Conservation (phyloP, 2,888 invertebrate species). For the Lycaena phlaeas region DNA sequence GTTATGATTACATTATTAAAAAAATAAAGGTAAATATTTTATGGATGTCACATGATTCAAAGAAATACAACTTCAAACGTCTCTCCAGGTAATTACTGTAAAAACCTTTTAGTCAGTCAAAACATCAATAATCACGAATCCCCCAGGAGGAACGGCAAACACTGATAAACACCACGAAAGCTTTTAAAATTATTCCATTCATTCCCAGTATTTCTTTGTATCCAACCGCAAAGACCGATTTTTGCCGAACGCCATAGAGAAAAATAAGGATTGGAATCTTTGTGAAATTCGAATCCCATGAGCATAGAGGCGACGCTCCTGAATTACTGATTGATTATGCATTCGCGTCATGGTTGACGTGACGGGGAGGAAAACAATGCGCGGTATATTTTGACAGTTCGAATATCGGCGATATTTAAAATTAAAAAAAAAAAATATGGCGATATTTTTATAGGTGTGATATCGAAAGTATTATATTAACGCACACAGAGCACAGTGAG, state of each 20-base stretch:
- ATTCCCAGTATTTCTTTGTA: conserved; percentile 56
- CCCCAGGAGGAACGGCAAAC: conserved; percentile 42
- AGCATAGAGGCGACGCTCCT: conserved; percentile 44
- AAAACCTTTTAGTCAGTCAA: conserved; percentile 41
- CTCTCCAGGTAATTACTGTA: conserved; percentile 17
- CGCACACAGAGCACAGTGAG: too few relatives aligned
- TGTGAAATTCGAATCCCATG: conserved; percentile 58
- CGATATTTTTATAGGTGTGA: too few relatives aligned
- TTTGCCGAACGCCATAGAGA: conserved; percentile 33
- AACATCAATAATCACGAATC: conserved; percentile 61
- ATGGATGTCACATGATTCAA: too few relatives aligned
- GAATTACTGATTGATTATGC: conserved; percentile 70
- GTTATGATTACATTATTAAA: too few relatives aligned
- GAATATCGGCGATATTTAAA: conserved; percentile 5
- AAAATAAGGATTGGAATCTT: conserved; percentile 54
- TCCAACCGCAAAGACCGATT: conserved; percentile 45
- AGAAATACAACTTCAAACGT: neutral
- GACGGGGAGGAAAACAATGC: conserved; percentile 43
- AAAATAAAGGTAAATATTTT: too few relatives aligned
- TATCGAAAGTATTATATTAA: too few relatives aligned
- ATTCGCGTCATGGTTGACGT: conserved; percentile 56
- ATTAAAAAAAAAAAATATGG: conserved; percentile 3
- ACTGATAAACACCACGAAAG: conserved; percentile 55
- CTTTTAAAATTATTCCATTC: conserved; percentile 70
- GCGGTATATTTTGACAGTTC: conserved; percentile 18